These are phyloP conservation scores for Phoxinus phoxinus DNA, from an alignment of 2,113 vertebrate species.

Conservation along the genomic window DNA sequence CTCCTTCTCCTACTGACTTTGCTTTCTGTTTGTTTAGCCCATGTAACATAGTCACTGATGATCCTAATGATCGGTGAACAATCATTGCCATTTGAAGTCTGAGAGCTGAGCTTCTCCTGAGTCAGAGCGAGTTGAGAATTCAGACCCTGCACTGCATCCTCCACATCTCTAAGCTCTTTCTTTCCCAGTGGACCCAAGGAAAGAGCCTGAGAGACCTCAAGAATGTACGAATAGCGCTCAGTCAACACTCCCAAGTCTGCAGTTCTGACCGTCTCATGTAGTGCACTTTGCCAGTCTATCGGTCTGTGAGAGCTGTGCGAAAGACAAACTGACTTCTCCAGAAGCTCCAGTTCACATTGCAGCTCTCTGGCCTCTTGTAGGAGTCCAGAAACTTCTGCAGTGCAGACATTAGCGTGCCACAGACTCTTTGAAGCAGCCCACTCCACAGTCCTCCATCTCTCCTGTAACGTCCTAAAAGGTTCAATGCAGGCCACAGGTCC, in stretches of 20 bases:
- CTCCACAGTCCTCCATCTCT: conserved; percentile 80
- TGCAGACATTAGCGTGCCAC: conserved; percentile 71
- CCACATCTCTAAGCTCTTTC: conserved; percentile 79
- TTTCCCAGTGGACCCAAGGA: conserved; percentile 81
- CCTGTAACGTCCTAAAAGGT: conserved; percentile 81
- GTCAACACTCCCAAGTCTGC: conserved; percentile 76
- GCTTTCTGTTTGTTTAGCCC: conserved; percentile 77
- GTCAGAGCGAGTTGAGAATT: conserved; percentile 71
- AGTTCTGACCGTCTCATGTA: conserved; percentile 63
- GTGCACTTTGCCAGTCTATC: conserved; percentile 57
- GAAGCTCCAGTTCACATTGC: conserved; percentile 70
- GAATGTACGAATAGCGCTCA: conserved; percentile 73
- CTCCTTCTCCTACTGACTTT: conserved; percentile 65
- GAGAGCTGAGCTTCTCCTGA: conserved; percentile 60
- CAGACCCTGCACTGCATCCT: conserved; percentile 72
- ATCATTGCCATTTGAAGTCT: conserved; percentile 27
- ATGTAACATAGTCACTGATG: conserved; percentile 77
- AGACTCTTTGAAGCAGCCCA: conserved; percentile 75
- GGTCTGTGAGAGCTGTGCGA: conserved; percentile 47
- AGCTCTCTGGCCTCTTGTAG: conserved; percentile 71
- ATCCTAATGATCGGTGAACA: conserved; percentile 67
- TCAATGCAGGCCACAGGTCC: conserved; percentile 78
- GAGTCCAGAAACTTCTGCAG: conserved; percentile 71
- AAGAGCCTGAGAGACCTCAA: conserved; percentile 76
- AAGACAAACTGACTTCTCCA: conserved; percentile 61